Evolutionary conservation across 2,888 invertebrate genomes (phyloP).

Genomic region (Thecophora atra): DNA sequence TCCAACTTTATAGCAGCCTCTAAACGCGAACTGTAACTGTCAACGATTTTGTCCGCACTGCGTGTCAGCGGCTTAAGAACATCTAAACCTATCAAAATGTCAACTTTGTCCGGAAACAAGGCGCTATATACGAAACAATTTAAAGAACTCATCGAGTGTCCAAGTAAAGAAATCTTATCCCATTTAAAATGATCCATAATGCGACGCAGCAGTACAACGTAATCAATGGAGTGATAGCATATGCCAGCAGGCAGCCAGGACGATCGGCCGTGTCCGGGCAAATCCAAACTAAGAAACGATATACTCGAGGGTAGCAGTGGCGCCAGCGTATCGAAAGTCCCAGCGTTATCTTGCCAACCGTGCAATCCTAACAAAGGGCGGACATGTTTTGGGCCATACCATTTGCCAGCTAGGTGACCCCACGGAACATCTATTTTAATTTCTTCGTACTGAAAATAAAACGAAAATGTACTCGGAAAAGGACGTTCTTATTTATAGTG

Average conservation of each 20-base stretch:
- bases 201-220: conserved; percentile 67
- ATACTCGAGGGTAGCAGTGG: conserved; percentile 69
- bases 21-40: conserved; percentile 62
- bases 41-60: conserved; percentile 48
- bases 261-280: conserved; percentile 78
- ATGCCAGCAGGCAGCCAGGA: conserved; percentile 74
- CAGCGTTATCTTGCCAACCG: conserved; percentile 69
- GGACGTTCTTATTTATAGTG: neutral
- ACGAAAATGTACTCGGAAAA: neutral
- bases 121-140: conserved; percentile 71
- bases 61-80: conserved; percentile 57
- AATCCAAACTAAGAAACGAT: conserved; percentile 72
- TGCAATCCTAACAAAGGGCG: conserved; percentile 78
- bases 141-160: conserved; percentile 76
- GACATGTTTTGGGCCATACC: conserved; percentile 74
- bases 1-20: conserved; percentile 66
- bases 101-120: conserved; percentile 70
- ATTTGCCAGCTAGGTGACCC: conserved; percentile 76
- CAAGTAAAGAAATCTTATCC: conserved; percentile 74
- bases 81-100: conserved; percentile 60
- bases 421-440: conserved; percentile 75
- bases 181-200: conserved; percentile 74
- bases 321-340: conserved; percentile 76
- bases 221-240: conserved; percentile 66
- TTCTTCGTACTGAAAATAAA: conserved; percentile 68